Conservation (phyloP, 2,888 invertebrate species). For the Endotricha flammealis region DNA sequence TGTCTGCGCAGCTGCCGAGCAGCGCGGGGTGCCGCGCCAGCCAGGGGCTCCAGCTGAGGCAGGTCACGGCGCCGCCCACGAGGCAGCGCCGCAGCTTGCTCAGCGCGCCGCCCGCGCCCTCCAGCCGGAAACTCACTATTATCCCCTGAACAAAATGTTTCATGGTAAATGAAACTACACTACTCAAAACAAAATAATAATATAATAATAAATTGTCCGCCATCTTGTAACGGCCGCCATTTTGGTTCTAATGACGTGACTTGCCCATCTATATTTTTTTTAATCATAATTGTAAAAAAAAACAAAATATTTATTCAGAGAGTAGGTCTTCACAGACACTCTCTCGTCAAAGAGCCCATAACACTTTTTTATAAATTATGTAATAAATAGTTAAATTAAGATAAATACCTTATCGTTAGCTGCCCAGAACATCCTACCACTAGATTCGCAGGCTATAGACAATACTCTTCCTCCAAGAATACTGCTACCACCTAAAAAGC, state of each 20-base stretch:
- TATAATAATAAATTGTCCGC: too few species aligned
- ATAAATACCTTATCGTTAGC: conserved; percentile 83
- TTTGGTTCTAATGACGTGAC: too few species aligned
- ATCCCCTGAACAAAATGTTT: conserved; percentile 73
- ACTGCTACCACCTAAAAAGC: conserved; percentile 66
- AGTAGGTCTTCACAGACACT: too few species aligned
- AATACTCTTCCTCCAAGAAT: conserved; percentile 80
- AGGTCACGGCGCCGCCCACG: conserved; percentile 82
- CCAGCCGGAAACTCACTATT: conserved; percentile 84
- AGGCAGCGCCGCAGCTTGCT: conserved; percentile 82
- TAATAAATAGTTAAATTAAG: too few species aligned
- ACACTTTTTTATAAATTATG: too few species aligned
- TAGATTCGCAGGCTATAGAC: conserved; percentile 86
- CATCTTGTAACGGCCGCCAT: too few species aligned
- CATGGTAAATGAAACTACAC: too few species aligned
- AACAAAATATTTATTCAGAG: too few species aligned
- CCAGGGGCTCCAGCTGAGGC: conserved; percentile 89
- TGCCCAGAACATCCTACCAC: conserved; percentile 88
- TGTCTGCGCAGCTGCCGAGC: conserved; percentile 86
- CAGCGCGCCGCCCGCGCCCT: conserved; percentile 81
- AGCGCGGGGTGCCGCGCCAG: conserved; percentile 88
- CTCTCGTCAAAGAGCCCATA: too few species aligned
- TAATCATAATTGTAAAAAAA: too few species aligned
- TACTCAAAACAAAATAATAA: too few species aligned
- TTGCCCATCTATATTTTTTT: too few species aligned